Evolutionary conservation across 2,797 vertebrate genomes (phyloP), one percentile per base, ranked within the genome.

Genomic region (Setipinna tenuifilis): DNA sequence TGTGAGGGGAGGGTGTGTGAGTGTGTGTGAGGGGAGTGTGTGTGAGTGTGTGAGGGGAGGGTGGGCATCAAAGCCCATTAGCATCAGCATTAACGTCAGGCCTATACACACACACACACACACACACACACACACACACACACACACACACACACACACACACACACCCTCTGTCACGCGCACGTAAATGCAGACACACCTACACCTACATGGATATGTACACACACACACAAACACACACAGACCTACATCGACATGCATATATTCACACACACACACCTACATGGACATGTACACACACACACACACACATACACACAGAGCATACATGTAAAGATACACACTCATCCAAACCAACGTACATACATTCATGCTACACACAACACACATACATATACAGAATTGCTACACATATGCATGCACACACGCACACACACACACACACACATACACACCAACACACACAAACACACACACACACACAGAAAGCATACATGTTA

Each of bases 31-130:
- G n/a, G n/a, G n/a, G n/a, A n/a, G n/a, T n/a, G n/a, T n/a, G n/a
- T n/a, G n/a, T n/a, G n/a, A n/a, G n/a, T n/a, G n/a, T 7, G 50
- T 2, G 50, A 86, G 83, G 85, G 89, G 85, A 83, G 80, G 58
- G 50, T 10, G 82, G 83, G 81, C 81, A 87, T 88, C 89, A 85
- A 89, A 91, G 89, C 88, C 87, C 85, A 86, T 83, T 87, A n/a
- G 54, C 85, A 85, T 82, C 87, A 85, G 78, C 85, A 87, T 85
- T 87, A 82, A 85, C 84, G 85, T 62, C 46, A 82, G 83, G 75
- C 83, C 84, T 86, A 57, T 28, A 86, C 84, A 84, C 81, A 61
- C 50, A 54, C 50, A 54, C 50, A 14, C 50, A 54, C 50, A 54
- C 50, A n/a, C n/a, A n/a, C n/a, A n/a, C n/a, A n/a, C n/a, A n/a